Percentiles rank a stretch among this genome's conserved stretches.
phyloP scores from a whole-genome alignment of 2,113 vertebrate species.

The Cyprinus carpio region DNA sequence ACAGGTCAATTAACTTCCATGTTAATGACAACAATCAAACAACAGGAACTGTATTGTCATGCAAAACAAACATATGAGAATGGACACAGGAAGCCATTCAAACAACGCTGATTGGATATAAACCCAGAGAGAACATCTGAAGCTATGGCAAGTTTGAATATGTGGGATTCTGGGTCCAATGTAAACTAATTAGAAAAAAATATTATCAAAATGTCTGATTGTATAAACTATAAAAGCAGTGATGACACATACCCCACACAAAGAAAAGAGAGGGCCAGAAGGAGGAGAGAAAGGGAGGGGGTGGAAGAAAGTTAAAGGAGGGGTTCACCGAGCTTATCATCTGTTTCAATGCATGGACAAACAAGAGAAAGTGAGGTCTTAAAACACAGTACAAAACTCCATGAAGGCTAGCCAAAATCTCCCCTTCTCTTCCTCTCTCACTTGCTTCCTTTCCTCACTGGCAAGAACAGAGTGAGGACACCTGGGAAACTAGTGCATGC shows the following conservation, averaged over 20 bases:
- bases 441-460: slow-evolving; percentile 26
- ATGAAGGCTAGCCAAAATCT: slow-evolving; percentile 41
- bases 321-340: slow-evolving; percentile 48
- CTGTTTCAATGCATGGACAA: slow-evolving; percentile 64
- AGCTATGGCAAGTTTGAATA: neutral
- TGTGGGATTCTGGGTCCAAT: neutral
- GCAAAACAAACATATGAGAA: neutral
- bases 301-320: slow-evolving; percentile 38
- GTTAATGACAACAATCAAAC: neutral
- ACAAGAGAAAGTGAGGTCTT: slow-evolving; percentile 21
- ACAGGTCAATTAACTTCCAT: neutral
- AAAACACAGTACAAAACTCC: slow-evolving; percentile 32
- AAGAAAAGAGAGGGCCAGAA: slow-evolving; percentile 28
- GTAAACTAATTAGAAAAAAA: neutral
- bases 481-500: slow-evolving; percentile 49
- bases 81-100: neutral
- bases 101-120: neutral
- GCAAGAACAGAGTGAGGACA: slow-evolving; percentile 44
- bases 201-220: neutral
- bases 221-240: neutral
- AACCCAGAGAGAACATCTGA: neutral
- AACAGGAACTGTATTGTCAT: neutral
- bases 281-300: slow-evolving; percentile 27
- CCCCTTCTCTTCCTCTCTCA: neutral
- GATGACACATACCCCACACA: slow-evolving; percentile 37